These are phyloP conservation scores for Parauchenoglanis punctatus DNA, from an alignment of 2,797 vertebrate species.

Conservation along the genomic window DNA sequence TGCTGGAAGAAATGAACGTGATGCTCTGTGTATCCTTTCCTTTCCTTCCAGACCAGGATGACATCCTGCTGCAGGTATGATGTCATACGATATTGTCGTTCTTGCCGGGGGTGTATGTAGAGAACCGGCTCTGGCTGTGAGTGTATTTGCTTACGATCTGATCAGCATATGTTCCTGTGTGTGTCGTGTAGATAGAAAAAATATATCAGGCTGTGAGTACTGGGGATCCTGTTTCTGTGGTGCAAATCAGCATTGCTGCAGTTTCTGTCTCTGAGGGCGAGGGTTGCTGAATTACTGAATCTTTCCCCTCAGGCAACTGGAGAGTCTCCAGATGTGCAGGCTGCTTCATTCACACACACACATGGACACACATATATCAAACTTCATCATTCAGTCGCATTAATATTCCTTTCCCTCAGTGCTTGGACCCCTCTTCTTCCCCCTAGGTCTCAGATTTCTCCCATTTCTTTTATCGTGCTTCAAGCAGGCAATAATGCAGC, in stretches of 20 bases:
- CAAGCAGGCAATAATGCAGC: constrained; percentile 31
- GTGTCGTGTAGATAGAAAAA: constrained; percentile 27
- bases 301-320: constrained; percentile 62
- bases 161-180: constrained; percentile 32
- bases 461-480: constrained; percentile 22
- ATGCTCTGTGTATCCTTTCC: background rate
- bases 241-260: constrained; percentile 29
- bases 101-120: background rate
- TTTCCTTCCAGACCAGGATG: background rate
- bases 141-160: background rate
- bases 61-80: constrained; percentile 15
- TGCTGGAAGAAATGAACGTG: background rate
- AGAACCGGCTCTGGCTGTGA: background rate
- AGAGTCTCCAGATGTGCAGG: constrained; percentile 71
- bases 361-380: constrained; percentile 5
- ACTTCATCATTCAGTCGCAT: constrained; percentile 55
- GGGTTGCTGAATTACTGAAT: constrained; percentile 56
- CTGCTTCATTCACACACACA: constrained; percentile 47
- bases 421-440: constrained; percentile 16
- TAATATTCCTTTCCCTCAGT: constrained; percentile 54
- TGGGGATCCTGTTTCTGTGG: constrained; percentile 31
- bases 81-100: background rate
- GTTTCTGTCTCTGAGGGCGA: constrained; percentile 44
- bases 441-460: constrained; percentile 20
- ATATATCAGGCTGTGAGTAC: background rate